Percentiles rank a stretch among this genome's conserved stretches.
These are phyloP conservation scores for Tragelaphus strepsiceros DNA, from an alignment of 2,113 vertebrate species.

Conservation along the genomic window DNA sequence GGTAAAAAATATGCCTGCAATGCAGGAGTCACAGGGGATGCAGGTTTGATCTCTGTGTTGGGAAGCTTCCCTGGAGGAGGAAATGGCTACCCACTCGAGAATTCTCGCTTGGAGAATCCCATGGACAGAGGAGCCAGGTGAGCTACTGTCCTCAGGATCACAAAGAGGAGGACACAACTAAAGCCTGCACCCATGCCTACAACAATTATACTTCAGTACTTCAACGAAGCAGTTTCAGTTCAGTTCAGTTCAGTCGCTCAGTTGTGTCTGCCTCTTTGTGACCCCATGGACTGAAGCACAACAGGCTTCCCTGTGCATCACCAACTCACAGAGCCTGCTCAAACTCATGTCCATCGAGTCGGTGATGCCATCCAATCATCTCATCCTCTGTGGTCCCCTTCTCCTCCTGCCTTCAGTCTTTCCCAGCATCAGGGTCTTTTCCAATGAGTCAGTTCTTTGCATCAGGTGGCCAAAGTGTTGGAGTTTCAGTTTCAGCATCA, in stretches of 20 bases:
- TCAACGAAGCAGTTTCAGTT: neutral
- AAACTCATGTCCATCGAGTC: neutral
- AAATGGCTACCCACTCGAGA: neutral
- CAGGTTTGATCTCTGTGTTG: neutral
- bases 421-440: neutral
- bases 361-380: neutral
- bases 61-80: neutral
- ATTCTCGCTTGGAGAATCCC: neutral
- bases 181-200: neutral
- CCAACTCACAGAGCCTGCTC: accelerated
- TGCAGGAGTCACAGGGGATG: neutral
- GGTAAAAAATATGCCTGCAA: neutral
- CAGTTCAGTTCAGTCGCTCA: neutral
- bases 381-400: neutral
- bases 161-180: neutral
- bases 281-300: neutral
- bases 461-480: neutral
- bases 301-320: neutral
- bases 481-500: neutral
- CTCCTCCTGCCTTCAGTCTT: neutral
- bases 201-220: neutral
- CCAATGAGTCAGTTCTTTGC: neutral
- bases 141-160: neutral
- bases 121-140: neutral
- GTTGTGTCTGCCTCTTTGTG: accelerated